A percentile compares a stretch with the other conserved stretches of the same genome.
These are phyloP conservation scores for Brienomyrus brachyistius DNA, from an alignment of 2,113 vertebrate genomes.

Conservation along the genomic window DNA sequence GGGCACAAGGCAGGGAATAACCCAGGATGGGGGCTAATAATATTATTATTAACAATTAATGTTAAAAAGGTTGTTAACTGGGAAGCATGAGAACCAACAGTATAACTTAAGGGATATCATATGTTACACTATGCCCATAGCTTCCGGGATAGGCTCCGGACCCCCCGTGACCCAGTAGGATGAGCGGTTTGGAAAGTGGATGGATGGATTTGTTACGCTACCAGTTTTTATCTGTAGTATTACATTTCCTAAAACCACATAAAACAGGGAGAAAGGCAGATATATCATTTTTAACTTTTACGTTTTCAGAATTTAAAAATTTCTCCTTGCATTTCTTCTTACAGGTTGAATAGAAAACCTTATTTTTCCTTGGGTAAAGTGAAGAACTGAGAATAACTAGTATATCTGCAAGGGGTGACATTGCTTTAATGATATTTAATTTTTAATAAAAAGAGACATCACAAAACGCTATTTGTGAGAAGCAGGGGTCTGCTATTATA, in stretches of 20 bases:
- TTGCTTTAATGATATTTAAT: conserved; percentile 8
- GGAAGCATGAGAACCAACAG: background rate
- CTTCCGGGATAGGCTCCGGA: no score
- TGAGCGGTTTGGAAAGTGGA: no score
- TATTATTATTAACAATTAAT: background rate
- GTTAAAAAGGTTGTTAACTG: background rate
- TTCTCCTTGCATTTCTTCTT: background rate
- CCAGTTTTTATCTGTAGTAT: background rate
- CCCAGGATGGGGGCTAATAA: background rate
- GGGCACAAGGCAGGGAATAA: background rate
- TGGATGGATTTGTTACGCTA: background rate
- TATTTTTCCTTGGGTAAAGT: background rate
- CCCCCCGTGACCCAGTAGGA: no score
- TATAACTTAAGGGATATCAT: background rate
- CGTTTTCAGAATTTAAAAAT: background rate
- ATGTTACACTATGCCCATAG: no score
- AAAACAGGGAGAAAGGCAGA: background rate
- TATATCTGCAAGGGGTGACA: background rate
- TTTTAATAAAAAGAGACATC: background rate
- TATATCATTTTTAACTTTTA: background rate
- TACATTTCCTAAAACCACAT: background rate
- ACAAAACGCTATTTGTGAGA: background rate
- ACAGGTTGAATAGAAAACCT: background rate
- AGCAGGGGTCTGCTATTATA: conserved; percentile 2
- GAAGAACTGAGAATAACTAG: background rate